Evolutionary conservation across 1,140 invertebrate species (phyloP), one percentile per base, ranked within the genome.

Genomic region (Papilio aristodemus): DNA sequence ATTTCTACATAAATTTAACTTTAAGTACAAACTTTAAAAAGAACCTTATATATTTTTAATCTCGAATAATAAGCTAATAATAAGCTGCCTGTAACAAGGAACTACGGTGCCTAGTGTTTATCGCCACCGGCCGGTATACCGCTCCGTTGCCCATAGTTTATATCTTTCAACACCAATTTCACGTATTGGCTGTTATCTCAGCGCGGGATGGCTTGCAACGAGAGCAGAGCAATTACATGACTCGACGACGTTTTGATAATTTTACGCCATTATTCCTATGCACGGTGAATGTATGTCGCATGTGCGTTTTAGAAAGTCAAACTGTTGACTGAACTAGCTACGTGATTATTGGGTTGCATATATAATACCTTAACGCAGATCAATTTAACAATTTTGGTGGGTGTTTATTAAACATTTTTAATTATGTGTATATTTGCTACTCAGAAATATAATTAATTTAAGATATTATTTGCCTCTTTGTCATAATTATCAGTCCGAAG

Each of bases 211-310:
- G 63, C 69, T 73, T 69, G 69, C 71, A 76, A 71, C 58, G 76
- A 76, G 75, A 73, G 76, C 77, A 68, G 71, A 60, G 50, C 79
- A 79, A 86, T 85, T 85, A 83, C 77, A 79, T 73, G 83, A 84
- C 71, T 74, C 54, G 69, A 67, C 73, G 73, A 68, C 19, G 46
- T 19, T 54, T 73, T 69, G 76, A 86, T 87, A 84, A 86, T 86
- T 87, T 77, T 78, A 75, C 66, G 68, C 80, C 78, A 86, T 86
- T 86, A 86, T 80, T 77, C 70, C 59, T 19, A 66, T 76, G 62
- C 68, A 66, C 64, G 70, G 70, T 70, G 76, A 74, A 76, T 77
- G 72, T 81, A 69, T 82, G 81, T 80, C 77, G 74, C 71, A 69
- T 72, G 19, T 73, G 57, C 59, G 38, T 71, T 74, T n/a, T 69